These are phyloP conservation scores for Xiphorhynchus erythropygius DNA, from an alignment of 2,797 vertebrate species.

Conservation along the genomic window DNA sequence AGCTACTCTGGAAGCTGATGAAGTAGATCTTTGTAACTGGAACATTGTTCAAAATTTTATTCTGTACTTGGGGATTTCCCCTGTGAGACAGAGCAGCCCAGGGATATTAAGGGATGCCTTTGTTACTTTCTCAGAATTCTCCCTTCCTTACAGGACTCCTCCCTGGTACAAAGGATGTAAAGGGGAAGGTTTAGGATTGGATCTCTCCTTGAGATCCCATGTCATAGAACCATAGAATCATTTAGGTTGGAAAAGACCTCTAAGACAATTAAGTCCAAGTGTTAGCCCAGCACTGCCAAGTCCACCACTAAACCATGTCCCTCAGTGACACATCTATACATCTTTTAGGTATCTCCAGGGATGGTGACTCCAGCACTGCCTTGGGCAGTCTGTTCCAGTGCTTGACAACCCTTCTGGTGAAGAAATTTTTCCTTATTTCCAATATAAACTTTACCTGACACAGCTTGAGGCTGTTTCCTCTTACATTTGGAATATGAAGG, in stretches of 20 bases:
- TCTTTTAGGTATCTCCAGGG: background rate
- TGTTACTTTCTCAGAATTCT: background rate
- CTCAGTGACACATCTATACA: background rate
- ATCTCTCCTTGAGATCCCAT: background rate
- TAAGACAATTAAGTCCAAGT: background rate
- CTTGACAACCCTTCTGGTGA: background rate
- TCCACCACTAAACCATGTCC: background rate
- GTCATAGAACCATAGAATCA: background rate
- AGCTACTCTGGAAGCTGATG: background rate
- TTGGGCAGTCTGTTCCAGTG: background rate
- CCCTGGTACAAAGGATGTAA: background rate
- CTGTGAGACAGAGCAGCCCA: background rate
- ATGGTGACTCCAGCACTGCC: background rate
- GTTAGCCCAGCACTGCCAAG: background rate
- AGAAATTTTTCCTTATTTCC: background rate
- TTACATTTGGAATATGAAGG: background rate
- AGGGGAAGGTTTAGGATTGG: background rate
- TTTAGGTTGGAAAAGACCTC: background rate
- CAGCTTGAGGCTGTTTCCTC: background rate
- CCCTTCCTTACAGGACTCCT: background rate
- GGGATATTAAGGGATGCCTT: background rate
- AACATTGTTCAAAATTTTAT: background rate
- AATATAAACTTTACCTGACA: background rate
- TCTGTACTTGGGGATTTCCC: background rate
- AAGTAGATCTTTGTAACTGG: background rate